Conservation (phyloP, 2,888 invertebrate genomes). For the Notodonta dromedarius region DNA sequence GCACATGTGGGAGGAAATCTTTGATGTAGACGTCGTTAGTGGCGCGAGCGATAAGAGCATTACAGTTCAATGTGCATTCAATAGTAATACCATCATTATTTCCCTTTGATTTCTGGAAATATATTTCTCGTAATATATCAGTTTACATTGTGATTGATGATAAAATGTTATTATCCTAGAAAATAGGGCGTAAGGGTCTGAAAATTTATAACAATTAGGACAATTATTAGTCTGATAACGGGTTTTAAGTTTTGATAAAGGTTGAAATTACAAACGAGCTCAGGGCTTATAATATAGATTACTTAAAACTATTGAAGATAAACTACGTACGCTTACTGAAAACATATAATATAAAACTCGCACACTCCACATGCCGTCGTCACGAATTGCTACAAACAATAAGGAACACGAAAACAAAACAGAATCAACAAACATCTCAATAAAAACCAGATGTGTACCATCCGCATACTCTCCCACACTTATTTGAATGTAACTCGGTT, state of each 20-base stretch:
- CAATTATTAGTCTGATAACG: background rate
- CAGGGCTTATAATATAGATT: background rate
- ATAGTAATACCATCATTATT: conserved; percentile 51
- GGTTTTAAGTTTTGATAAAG: background rate
- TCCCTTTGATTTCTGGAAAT: conserved; percentile 32
- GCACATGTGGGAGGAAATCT: conserved; percentile 74
- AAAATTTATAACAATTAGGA: background rate
- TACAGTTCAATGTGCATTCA: conserved; percentile 49
- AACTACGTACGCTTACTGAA: conserved; percentile 13
- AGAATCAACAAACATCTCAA: conserved; percentile 52
- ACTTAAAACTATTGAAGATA: conserved; percentile 7
- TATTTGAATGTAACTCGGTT: conserved; percentile 72
- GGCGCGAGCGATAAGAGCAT: conserved; percentile 63
- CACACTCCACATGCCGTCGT: conserved; percentile 8
- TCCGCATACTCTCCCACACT: conserved; percentile 69
- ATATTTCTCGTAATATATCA: conserved; percentile 26
- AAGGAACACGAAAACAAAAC: conserved; percentile 43
- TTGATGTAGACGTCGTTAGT: conserved; percentile 77
- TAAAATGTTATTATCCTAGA: background rate
- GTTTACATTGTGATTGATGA: conserved; percentile 9
- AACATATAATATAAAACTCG: background rate
- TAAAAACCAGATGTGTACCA: conserved; percentile 65
- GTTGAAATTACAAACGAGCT: background rate
- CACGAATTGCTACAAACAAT: conserved; percentile 35
- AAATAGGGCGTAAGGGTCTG: background rate